These are phyloP conservation scores for Lutjanus erythropterus DNA, from an alignment of 2,113 vertebrate genomes.

Conservation along the genomic window DNA sequence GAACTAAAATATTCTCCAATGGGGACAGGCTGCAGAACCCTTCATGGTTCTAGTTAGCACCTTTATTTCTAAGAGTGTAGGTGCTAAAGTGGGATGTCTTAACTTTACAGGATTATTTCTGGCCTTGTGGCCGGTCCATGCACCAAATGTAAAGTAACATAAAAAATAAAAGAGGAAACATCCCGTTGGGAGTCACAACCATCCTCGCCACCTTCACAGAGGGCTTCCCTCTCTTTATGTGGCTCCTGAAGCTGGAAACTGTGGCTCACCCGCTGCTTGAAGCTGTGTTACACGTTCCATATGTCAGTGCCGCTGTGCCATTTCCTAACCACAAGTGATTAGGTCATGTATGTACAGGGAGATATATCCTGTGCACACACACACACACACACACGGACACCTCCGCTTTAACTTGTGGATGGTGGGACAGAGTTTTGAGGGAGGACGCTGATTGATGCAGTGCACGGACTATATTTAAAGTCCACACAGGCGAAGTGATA, in stretches of 20 bases:
- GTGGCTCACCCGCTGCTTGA: constrained; percentile 55
- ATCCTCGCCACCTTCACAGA: constrained; percentile 30
- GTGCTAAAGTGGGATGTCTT: constrained; percentile 2
- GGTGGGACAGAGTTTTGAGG: constrained; percentile 19
- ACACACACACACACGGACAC: not conserved
- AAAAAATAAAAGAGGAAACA: constrained; percentile 16
- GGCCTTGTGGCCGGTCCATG: constrained; percentile 6
- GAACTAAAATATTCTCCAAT: too few species aligned
- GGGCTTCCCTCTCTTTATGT: constrained; percentile 58
- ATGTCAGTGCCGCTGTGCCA: constrained; percentile 50
- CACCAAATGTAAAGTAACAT: not conserved
- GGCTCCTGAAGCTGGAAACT: constrained; percentile 70
- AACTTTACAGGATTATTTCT: constrained; percentile 22
- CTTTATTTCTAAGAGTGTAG: too few species aligned
- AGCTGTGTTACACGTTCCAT: constrained; percentile 50
- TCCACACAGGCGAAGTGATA: constrained; percentile 41
- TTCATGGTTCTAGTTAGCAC: too few species aligned
- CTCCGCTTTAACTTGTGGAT: not conserved
- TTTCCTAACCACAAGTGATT: constrained; percentile 54
- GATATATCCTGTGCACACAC: constrained; percentile 15
- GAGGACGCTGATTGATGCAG: constrained; percentile 44
- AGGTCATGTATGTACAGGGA: constrained; percentile 40
- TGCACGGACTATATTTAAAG: constrained; percentile 42
- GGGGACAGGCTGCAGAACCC: too few species aligned
- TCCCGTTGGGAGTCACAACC: constrained; percentile 21